Conservation (phyloP, 1,140 invertebrate species). For the Cecropterus lyciades region DNA sequence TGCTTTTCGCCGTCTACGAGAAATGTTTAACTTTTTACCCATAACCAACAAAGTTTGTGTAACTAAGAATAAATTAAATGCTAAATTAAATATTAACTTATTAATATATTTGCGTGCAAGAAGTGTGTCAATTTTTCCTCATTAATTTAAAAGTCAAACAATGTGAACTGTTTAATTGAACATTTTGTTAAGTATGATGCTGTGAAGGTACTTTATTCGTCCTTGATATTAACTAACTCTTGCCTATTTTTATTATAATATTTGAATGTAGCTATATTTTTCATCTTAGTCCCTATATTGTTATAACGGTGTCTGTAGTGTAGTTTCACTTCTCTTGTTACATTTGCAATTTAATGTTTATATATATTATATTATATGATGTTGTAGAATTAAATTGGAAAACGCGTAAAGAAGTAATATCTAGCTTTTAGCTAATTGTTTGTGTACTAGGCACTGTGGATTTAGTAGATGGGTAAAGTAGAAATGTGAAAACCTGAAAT, state of each 20-base stretch:
- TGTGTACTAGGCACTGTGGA: neutral
- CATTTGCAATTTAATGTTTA: constrained; percentile 8
- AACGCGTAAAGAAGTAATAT: neutral
- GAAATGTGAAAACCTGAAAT: neutral
- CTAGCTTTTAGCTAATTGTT: constrained; percentile 3
- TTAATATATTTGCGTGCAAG: neutral
- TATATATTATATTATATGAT: constrained; percentile 5
- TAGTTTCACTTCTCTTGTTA: constrained; percentile 13
- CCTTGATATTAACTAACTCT: constrained; percentile 10
- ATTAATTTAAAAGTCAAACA: neutral
- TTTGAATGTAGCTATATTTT: neutral
- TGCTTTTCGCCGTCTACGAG: constrained; percentile 1
- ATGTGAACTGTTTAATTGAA: too few relatives aligned
- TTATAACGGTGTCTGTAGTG: constrained; percentile 11
- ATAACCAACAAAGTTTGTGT: neutral
- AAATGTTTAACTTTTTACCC: neutral
- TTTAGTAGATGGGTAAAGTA: neutral
- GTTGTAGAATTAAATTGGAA: neutral
- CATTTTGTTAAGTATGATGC: neutral
- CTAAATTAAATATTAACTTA: neutral
- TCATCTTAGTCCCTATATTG: neutral
- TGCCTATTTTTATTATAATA: constrained; percentile 3
- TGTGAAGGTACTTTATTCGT: neutral
- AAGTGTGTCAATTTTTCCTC: neutral
- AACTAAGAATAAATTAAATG: neutral